phyloP scores from a whole-genome alignment of 2,797 vertebrate genomes.

The Cottoperca gobio region DNA sequence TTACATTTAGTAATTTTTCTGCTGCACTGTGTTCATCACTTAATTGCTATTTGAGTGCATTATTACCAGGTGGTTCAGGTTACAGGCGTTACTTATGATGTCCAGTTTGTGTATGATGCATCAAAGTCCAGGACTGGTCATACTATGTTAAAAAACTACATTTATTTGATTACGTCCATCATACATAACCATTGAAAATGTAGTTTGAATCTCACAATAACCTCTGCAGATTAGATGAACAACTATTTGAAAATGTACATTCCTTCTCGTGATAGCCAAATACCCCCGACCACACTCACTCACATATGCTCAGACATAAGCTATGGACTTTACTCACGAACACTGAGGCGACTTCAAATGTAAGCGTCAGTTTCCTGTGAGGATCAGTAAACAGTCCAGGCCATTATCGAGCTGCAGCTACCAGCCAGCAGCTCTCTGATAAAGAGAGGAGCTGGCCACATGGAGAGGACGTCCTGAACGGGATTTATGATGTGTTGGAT shows the following conservation, averaged over 20 bases:
- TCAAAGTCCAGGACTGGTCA: not conserved
- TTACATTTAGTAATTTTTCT: not conserved
- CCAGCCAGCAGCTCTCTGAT: conserved; percentile 70
- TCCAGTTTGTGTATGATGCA: not conserved
- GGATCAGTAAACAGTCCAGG: conserved; percentile 80
- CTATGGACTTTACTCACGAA: conserved; percentile 74
- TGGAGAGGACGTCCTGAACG: conserved; percentile 18
- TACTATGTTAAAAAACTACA: not conserved
- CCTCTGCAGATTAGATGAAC: conserved; percentile 7
- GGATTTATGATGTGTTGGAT: conserved; percentile 71
- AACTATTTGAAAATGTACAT: conserved; percentile 49
- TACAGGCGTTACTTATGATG: not conserved
- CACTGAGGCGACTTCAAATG: conserved; percentile 66
- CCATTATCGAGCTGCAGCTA: conserved; percentile 69
- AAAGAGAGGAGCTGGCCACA: conserved; percentile 50
- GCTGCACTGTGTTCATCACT: not conserved
- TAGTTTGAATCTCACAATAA: not conserved
- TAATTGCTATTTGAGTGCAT: not conserved
- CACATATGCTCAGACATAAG: conserved; percentile 34
- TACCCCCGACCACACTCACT: conserved; percentile 8
- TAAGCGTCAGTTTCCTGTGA: conserved; percentile 75
- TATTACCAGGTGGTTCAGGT: not conserved
- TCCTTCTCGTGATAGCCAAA: conserved; percentile 42
- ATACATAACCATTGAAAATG: not conserved
- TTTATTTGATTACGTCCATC: not conserved